These are phyloP conservation scores for Seriola aureovittata DNA, from an alignment of 2,113 vertebrate species.

Conservation along the genomic window DNA sequence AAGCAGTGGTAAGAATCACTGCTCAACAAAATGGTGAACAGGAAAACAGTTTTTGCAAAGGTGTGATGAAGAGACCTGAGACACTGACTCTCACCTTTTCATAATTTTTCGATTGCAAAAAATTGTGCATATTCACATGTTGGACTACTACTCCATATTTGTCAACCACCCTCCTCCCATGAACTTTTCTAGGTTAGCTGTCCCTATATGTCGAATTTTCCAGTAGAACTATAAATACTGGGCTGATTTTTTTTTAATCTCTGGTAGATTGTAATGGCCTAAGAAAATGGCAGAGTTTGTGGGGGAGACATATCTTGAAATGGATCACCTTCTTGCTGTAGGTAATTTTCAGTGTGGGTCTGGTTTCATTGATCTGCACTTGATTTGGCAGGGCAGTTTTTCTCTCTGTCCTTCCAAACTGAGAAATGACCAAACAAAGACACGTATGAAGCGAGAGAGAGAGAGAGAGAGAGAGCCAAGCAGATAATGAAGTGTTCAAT, in stretches of 20 bases:
- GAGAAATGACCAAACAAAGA: conserved; percentile 68
- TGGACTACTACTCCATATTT: not conserved
- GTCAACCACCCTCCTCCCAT: not conserved
- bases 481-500: conserved; percentile 83
- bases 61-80: not conserved
- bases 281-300: conserved; percentile 8
- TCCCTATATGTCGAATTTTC: not conserved
- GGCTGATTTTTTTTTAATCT: conserved; percentile 18
- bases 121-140: not conserved
- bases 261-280: conserved; percentile 15
- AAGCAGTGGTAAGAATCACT: not conserved
- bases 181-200: not conserved
- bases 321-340: conserved; percentile 42
- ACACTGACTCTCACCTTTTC: not conserved
- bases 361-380: conserved; percentile 51
- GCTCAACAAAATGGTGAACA: not conserved
- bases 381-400: conserved; percentile 59
- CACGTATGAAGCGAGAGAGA: conserved; percentile 27
- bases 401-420: conserved; percentile 48
- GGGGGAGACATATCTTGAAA: conserved; percentile 30
- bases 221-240: conserved; percentile 6
- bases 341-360: conserved; percentile 51
- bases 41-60: not conserved
- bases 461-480: conserved; percentile 51
- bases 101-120: not conserved